Evolutionary conservation across 2,888 invertebrate species (phyloP).

Genomic region (Chrysolina oricalcia): DNA sequence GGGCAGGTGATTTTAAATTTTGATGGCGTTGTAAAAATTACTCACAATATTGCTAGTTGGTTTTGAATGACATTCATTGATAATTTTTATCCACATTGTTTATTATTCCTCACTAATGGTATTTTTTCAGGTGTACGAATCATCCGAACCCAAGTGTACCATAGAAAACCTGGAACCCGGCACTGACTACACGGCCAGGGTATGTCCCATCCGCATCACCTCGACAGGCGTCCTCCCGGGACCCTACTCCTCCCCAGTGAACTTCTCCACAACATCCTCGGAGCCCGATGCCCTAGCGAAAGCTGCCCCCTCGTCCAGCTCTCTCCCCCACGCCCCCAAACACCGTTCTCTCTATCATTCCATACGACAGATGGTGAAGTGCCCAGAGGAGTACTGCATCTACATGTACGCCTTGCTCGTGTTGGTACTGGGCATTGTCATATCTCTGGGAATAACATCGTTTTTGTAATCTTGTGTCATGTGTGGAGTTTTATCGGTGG

Average conservation of each 20-base stretch:
- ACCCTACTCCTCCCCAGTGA: slow-evolving; percentile 80
- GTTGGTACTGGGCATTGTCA: slow-evolving; percentile 64
- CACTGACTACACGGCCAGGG: slow-evolving; percentile 84
- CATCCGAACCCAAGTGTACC: slow-evolving; percentile 77
- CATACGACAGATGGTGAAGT: slow-evolving; percentile 60
- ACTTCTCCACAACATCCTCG: slow-evolving; percentile 73
- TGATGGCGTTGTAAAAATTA: too few species aligned
- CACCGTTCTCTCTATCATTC: slow-evolving; percentile 54
- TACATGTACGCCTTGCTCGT: slow-evolving; percentile 70
- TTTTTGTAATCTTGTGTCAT: slow-evolving; percentile 57
- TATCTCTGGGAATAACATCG: slow-evolving; percentile 62
- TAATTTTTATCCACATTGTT: too few species aligned
- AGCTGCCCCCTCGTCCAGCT: slow-evolving; percentile 60
- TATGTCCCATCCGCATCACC: slow-evolving; percentile 83
- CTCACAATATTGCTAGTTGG: too few species aligned
- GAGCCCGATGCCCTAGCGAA: slow-evolving; percentile 70
- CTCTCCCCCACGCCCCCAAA: slow-evolving; percentile 53
- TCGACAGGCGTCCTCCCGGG: slow-evolving; percentile 78
- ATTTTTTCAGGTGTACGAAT: slow-evolving; percentile 78
- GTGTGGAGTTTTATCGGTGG: slow-evolving; percentile 20
- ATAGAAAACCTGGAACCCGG: slow-evolving; percentile 83
- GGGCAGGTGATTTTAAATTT: too few species aligned
- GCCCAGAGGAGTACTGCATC: slow-evolving; percentile 78
- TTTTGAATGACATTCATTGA: too few species aligned
- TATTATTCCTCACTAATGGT: not conserved